Percentiles rank a stretch among this genome's conserved stretches.
phyloP scores from a whole-genome alignment of 2,888 invertebrate genomes.

The Callyntrura guangdongensis region DNA sequence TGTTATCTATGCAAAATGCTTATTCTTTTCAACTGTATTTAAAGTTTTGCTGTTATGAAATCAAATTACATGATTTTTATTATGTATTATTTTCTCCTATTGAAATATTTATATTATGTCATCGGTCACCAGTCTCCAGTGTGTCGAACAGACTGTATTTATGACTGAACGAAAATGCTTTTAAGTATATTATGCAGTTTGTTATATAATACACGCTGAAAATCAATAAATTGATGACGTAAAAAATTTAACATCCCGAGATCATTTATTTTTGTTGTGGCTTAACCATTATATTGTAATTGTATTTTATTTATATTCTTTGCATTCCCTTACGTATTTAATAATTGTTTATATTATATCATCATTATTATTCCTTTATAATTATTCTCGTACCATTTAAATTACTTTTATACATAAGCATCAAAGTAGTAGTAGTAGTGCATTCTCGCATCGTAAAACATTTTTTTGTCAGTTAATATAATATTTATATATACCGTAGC shows the following conservation, averaged over 20 bases:
- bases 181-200: too few relatives aligned
- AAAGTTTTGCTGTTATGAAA: background rate
- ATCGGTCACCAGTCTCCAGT: too few relatives aligned
- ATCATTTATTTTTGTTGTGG: background rate
- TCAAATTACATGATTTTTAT: background rate
- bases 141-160: too few relatives aligned
- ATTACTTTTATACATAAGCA: conserved; percentile 53
- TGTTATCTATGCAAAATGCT: too few relatives aligned
- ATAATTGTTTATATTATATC: conserved; percentile 27
- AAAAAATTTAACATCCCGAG: too few relatives aligned
- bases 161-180: too few relatives aligned
- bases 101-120: too few relatives aligned
- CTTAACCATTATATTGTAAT: background rate
- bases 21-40: too few relatives aligned
- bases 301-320: conserved; percentile 42
- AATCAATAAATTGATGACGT: too few relatives aligned
- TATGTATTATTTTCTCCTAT: background rate
- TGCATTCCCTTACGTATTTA: conserved; percentile 52
- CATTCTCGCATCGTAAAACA: conserved; percentile 29
- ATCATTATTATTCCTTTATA: conserved; percentile 20
- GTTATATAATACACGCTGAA: too few relatives aligned
- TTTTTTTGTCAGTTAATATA: background rate
- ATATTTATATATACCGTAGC: background rate
- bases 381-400: conserved; percentile 40
- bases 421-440: conserved; percentile 8